Conservation (phyloP, 2,113 vertebrate species). For the Poecilia latipinna region DNA sequence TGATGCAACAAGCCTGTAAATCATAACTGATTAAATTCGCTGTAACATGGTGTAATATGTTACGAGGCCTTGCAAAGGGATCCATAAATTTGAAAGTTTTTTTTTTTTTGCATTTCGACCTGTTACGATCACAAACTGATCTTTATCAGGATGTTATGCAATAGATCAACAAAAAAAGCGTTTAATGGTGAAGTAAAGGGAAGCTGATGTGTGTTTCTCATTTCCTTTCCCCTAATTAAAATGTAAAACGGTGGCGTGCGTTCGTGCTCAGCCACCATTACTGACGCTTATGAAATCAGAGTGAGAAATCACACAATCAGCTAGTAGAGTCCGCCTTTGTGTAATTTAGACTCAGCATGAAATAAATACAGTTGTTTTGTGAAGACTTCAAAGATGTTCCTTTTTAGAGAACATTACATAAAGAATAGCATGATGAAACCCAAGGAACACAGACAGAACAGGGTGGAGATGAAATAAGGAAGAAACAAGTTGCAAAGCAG, state of each 20-base stretch:
- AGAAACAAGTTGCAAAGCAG: not conserved
- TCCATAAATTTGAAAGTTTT: not conserved
- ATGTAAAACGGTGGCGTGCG: not conserved
- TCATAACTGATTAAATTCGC: constrained; percentile 75
- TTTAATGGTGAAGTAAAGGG: not conserved
- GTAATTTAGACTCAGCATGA: not conserved
- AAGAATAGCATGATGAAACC: not conserved
- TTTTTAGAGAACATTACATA: too few species aligned
- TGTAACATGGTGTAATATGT: constrained; percentile 76
- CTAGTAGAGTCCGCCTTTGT: too few species aligned
- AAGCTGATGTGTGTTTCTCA: not conserved
- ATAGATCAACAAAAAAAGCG: not conserved
- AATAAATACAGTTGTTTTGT: not conserved
- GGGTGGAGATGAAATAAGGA: not conserved
- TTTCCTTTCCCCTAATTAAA: not conserved
- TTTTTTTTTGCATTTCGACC: not conserved
- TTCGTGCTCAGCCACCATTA: too few species aligned
- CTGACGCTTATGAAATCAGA: too few species aligned
- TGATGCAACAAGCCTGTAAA: constrained; percentile 81
- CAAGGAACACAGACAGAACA: not conserved
- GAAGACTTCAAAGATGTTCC: too few species aligned
- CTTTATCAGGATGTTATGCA: not conserved
- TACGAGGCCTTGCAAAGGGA: constrained; percentile 20
- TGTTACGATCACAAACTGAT: not conserved
- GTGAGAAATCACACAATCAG: not conserved